Conservation (phyloP, 1,140 invertebrate species). For the Archivesica marissinica region DNA sequence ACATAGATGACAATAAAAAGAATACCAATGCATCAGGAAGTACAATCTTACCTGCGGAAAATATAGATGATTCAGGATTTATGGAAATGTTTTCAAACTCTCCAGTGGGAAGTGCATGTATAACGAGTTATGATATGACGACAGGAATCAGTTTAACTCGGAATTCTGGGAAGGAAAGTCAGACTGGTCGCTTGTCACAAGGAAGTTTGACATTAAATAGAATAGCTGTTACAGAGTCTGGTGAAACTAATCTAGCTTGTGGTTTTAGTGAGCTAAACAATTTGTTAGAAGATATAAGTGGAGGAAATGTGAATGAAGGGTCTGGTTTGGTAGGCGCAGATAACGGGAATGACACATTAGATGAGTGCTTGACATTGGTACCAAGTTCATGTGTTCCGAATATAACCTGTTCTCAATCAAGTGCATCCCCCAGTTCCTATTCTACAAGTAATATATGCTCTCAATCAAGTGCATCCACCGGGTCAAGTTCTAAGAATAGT, state of each 20-base stretch:
- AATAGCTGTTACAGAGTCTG: background rate
- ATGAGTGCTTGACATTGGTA: too few relatives aligned
- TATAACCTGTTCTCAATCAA: too few relatives aligned
- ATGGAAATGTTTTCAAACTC: slow-evolving; percentile 52
- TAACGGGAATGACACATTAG: too few relatives aligned
- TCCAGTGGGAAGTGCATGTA: slow-evolving; percentile 10
- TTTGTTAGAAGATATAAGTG: background rate
- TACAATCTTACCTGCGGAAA: background rate
- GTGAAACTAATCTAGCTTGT: background rate
- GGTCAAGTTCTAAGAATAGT: too few relatives aligned
- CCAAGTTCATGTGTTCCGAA: too few relatives aligned
- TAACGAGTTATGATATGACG: background rate
- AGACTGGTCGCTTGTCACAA: background rate
- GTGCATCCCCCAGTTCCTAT: too few relatives aligned
- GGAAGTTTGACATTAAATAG: background rate
- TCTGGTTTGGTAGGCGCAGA: too few relatives aligned
- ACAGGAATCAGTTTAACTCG: background rate
- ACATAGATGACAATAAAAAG: too few relatives aligned
- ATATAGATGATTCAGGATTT: slow-evolving; percentile 22
- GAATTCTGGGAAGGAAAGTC: background rate
- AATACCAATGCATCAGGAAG: too few relatives aligned
- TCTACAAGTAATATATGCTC: too few relatives aligned
- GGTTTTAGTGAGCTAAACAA: background rate
- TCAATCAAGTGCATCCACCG: too few relatives aligned
- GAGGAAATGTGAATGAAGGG: too few relatives aligned